Evolutionary conservation across 2,888 invertebrate genomes (phyloP).

Genomic region (Watsonalla cultraria): DNA sequence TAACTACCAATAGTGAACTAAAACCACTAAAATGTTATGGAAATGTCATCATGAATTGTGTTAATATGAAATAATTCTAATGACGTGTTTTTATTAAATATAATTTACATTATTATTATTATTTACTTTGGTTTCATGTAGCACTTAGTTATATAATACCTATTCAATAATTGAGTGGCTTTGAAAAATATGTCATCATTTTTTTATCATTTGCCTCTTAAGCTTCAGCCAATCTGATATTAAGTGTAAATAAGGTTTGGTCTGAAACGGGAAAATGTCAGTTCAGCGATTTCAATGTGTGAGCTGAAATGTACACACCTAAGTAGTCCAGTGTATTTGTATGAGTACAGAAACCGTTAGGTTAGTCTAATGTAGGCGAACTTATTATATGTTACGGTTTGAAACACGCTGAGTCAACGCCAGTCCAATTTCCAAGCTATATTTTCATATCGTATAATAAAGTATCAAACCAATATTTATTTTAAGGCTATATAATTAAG

Average conservation of each 20-base stretch:
- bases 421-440: not conserved
- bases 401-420: not conserved
- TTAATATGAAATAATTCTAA: too few species aligned
- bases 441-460: not conserved
- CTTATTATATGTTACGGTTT: not conserved
- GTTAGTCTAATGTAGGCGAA: not conserved
- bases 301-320: not conserved
- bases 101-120: too few species aligned
- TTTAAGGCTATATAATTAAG: not conserved
- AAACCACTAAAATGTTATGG: too few species aligned
- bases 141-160: too few species aligned
- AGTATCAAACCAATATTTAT: not conserved
- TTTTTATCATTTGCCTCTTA: too few species aligned
- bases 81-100: too few species aligned
- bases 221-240: too few species aligned
- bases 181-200: too few species aligned
- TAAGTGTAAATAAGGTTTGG: not conserved
- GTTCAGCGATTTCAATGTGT: not conserved
- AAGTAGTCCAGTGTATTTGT: not conserved
- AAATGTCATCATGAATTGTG: too few species aligned
- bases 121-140: too few species aligned
- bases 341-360: not conserved
- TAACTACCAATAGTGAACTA: too few species aligned
- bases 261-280: not conserved
- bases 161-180: too few species aligned